Percentiles rank a stretch among this genome's conserved stretches.
phyloP scores from a whole-genome alignment of 1,140 invertebrate species.

The Panagrolaimus sp. region DNA sequence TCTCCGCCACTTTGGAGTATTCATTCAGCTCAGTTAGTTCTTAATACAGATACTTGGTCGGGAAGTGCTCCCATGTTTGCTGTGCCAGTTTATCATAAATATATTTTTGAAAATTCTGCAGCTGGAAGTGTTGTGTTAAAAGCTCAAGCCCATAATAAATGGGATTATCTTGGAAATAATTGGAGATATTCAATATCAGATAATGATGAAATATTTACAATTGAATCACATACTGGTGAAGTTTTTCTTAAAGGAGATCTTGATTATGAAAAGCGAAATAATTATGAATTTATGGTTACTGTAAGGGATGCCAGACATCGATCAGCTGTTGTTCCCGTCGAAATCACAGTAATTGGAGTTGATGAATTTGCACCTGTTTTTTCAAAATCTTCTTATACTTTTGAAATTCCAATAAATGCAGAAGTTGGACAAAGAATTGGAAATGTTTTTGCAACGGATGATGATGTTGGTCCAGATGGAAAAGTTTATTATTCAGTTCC shows the following conservation, averaged over 20 bases:
- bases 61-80: slow-evolving; percentile 27
- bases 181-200: slow-evolving; percentile 27
- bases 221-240: slow-evolving; percentile 43
- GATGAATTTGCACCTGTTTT: slow-evolving; percentile 55
- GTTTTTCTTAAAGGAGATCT: slow-evolving; percentile 18
- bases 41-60: slow-evolving; percentile 27
- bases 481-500: slow-evolving; percentile 38
- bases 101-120: slow-evolving; percentile 27
- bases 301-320: slow-evolving; percentile 35
- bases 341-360: slow-evolving; percentile 40
- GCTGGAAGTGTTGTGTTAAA: slow-evolving; percentile 18
- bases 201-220: slow-evolving; percentile 31
- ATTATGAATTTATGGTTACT: slow-evolving; percentile 36
- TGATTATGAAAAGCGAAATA: slow-evolving; percentile 27
- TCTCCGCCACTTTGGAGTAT: slow-evolving; percentile 20
- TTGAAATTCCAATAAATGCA: slow-evolving; percentile 44
- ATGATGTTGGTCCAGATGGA: slow-evolving; percentile 40
- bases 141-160: slow-evolving; percentile 23
- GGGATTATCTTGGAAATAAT: not conserved
- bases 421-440: slow-evolving; percentile 35
- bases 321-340: slow-evolving; percentile 41
- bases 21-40: slow-evolving; percentile 15
- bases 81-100: slow-evolving; percentile 23
- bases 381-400: slow-evolving; percentile 41
- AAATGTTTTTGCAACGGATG: slow-evolving; percentile 40